Base-by-base conservation (phyloP, 2,797 vertebrate species). In the Ispidina lecontei region DNA sequence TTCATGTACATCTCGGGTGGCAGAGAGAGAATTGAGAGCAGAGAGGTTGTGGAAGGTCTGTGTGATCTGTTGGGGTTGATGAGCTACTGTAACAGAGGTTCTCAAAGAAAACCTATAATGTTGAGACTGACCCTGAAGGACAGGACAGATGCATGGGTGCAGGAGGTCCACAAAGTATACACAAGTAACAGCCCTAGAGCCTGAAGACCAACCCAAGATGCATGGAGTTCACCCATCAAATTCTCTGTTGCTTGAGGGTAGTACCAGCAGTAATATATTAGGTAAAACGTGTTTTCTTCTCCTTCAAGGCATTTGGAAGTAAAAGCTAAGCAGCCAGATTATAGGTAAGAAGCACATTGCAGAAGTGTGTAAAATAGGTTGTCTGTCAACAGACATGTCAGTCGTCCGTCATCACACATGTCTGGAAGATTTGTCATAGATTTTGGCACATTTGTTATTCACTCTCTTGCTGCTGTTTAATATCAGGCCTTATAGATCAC, bases 1-100 rank as follows among this genome's bases (percentile, higher is more conserved):
- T 56, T 56, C 35, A n/a, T 0, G 0, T 29, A 25, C 5, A 1
- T 14, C 51, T 72, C 12, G 16, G 20, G 29, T 15, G 5, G 29
- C 64, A 76, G 69, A 76, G 4, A 6, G 16, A 18, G 31, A 69
- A 64, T 46, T 13, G 23, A 71, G 59, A 68, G 7, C 35, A 29
- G n/a, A 58, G 39, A 44, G 20, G 12, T 3, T 37, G 18, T 52
- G 21, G 46, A 75, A 71, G 80, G 26, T 41, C 20, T 31, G 9
- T 10, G 7, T 46, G 52, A 56, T 39, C 26, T 58, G 14, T 58
- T 4, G 1, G n/a, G 22, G 33, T 8, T 25, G 49, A 29, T 8
- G 19, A 90, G 58, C 21, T 41, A 13, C 44, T 33, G 22, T 22
- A 26, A 16, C 17, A 23, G 51, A 84, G 7, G 47, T 74, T 92